Conservation (phyloP, 2,888 invertebrate genomes). For the Stratiomys singularior region DNA sequence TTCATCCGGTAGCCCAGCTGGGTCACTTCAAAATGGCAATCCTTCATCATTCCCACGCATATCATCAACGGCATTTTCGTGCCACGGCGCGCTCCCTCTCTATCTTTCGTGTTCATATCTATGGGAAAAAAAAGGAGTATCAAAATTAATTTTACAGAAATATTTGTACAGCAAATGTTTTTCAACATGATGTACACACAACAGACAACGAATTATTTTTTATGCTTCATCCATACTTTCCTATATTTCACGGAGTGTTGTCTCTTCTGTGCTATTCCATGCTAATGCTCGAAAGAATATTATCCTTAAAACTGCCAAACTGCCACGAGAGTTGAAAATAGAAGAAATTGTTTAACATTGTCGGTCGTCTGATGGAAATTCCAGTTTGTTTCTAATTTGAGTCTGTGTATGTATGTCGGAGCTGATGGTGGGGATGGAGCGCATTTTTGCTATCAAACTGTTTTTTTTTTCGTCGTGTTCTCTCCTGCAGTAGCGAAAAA, state of each 20-base stretch:
- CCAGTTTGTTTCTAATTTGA: background rate
- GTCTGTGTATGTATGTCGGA: background rate
- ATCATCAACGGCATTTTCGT: too few species aligned
- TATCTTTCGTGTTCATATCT: too few species aligned
- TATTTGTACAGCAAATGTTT: background rate
- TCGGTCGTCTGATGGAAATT: background rate
- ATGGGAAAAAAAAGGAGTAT: too few species aligned
- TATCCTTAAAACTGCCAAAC: background rate
- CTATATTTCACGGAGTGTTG: too few species aligned
- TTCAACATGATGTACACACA: too few species aligned
- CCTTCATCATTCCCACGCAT: too few species aligned
- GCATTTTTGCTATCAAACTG: background rate
- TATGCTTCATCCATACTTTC: background rate
- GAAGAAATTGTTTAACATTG: background rate
- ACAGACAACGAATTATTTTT: background rate
- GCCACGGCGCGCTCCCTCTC: too few species aligned
- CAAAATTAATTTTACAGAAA: background rate
- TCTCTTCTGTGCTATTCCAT: too few species aligned
- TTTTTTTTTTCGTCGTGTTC: background rate
- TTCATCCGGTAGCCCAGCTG: too few species aligned
- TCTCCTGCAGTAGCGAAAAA: background rate
- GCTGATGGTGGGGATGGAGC: background rate
- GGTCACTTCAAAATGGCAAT: too few species aligned
- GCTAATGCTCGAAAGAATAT: too few species aligned
- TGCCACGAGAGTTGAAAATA: background rate